Evolutionary conservation across 2,797 vertebrate genomes (phyloP), one percentile per base, ranked within the genome.

Genomic region (Lateolabrax maculatus): DNA sequence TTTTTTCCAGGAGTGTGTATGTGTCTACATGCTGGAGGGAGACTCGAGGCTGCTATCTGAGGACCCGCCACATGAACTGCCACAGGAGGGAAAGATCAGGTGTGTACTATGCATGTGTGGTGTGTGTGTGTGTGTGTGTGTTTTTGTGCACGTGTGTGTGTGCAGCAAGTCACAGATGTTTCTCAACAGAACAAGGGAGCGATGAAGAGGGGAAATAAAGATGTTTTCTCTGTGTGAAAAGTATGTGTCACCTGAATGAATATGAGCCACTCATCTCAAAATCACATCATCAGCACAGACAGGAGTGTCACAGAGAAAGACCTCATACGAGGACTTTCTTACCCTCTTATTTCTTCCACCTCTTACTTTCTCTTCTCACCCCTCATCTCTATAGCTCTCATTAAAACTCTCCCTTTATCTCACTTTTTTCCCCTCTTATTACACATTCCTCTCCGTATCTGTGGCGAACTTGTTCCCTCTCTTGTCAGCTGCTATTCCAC

Each of bases 31-130:
- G 83, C 90, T 96, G 94, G 96, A 98, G 16, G 92, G 87, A 19
- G 93, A 95, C 74, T 94, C 88, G 12, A 93, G 92, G 82, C 92
- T 98, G 89, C 84, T 95, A 3, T 97, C 95, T 91, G 95, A 96
- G 4, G 95, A 97, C 71, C 97, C 95, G 0, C 93, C 78, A 0
- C 96, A 97, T n/a, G 96, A 97, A 86, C 91, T 98, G 70, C 96
- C 96, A 15, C 90, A 89, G 76, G 96, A 97, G 69, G 97, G 97
- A 64, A 96, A 95, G 91, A 93, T 97, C 93, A 95, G 96, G 97
- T 97, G 89, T 92, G 92, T 71, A 46, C 29, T 15, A 2, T 55
- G 34, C 63, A 21, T 72, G n/a, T 75, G n/a, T 71, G 43, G 68
- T 43, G 51, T 63, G 25, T 65, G 49, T 74, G 37, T 81, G 44